Conservation (phyloP, 2,113 vertebrate genomes). For the Neotragus moschatus region DNA sequence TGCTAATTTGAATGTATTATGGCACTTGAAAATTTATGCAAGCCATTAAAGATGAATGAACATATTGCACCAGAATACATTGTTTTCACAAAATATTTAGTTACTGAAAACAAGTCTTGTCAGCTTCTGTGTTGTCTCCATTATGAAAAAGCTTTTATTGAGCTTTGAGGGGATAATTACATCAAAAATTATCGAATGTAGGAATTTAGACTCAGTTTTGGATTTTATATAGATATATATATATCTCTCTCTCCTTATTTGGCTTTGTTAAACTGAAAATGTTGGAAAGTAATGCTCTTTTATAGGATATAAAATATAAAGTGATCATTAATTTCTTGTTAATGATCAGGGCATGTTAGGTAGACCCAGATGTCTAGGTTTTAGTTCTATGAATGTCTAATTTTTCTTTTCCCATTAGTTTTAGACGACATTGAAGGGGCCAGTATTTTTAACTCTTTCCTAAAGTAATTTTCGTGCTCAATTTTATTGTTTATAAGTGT, state of each 20-base stretch:
- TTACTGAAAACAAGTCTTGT: slow-evolving; percentile 6
- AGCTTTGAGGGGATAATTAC: background rate
- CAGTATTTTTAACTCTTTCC: slow-evolving; percentile 33
- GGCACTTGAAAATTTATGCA: background rate
- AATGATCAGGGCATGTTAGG: background rate
- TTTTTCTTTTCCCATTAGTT: background rate
- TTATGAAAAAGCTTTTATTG: background rate
- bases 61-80: background rate
- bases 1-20: slow-evolving; percentile 27
- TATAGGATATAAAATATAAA: background rate
- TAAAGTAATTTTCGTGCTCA: background rate
- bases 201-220: background rate
- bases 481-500: background rate
- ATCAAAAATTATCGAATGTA: background rate
- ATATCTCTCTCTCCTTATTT: background rate
- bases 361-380: background rate
- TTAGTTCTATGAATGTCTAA: background rate
- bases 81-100: background rate
- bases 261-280: background rate
- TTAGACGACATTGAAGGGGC: background rate
- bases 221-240: background rate
- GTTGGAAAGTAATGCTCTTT: background rate
- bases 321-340: background rate
- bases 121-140: background rate
- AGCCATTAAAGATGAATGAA: slow-evolving; percentile 1